Evolutionary conservation across 2,797 vertebrate species (phyloP).

Genomic region (Scarus forsteni): DNA sequence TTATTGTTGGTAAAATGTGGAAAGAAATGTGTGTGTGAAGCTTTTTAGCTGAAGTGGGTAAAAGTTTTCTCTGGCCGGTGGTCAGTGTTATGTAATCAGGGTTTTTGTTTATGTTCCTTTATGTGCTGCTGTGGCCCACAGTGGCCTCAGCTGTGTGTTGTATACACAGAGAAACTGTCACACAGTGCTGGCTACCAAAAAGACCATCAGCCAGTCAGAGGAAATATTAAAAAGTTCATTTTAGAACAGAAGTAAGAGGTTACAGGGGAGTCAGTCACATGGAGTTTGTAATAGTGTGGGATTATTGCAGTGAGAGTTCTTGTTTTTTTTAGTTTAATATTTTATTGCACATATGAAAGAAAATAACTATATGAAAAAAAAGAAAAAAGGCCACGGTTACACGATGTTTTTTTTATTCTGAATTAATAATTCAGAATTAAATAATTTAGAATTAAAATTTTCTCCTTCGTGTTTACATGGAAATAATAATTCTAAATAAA

Average conservation of each 20-base stretch:
- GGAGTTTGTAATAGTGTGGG: too few species aligned
- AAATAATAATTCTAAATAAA: too few species aligned
- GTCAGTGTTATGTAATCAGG: constrained; percentile 46
- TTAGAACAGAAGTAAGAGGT: neutral
- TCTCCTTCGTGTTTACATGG: too few species aligned
- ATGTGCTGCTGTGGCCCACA: constrained; percentile 12
- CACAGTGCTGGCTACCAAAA: neutral
- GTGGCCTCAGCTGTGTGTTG: constrained; percentile 12
- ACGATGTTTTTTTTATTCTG: too few species aligned
- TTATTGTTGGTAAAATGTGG: neutral
- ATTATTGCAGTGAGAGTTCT: too few species aligned
- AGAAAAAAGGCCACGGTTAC: too few species aligned
- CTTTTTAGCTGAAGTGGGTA: constrained; percentile 8
- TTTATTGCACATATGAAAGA: too few species aligned
- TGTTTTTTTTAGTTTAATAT: too few species aligned
- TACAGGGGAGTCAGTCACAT: too few species aligned
- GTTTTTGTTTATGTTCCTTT: constrained; percentile 38
- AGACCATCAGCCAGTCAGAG: neutral
- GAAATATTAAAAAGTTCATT: neutral
- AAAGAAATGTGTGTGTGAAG: neutral
- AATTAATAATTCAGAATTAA: too few species aligned
- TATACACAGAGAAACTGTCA: neutral
- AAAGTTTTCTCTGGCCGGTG: constrained; percentile 12
- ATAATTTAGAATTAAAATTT: too few species aligned
- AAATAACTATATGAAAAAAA: too few species aligned